phyloP scores from a whole-genome alignment of 2,113 vertebrate genomes.

The Connochaetes taurinus region DNA sequence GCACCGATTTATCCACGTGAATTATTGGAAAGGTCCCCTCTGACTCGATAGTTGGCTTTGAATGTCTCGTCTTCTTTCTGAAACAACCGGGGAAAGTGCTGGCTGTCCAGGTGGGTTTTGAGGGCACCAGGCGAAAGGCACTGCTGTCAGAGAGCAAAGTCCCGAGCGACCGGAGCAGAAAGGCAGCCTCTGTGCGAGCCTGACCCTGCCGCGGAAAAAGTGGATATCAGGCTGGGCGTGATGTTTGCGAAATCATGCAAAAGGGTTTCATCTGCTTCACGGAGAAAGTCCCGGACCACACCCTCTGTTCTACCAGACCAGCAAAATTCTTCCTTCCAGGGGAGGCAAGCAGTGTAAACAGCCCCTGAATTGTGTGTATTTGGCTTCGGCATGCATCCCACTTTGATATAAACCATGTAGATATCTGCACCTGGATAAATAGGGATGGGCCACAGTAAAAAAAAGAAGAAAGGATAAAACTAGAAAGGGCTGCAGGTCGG shows the following conservation, averaged over 20 bases:
- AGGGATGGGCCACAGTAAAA: not conserved
- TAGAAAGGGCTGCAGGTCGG: not conserved
- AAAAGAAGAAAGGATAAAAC: not conserved
- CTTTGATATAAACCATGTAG: not conserved
- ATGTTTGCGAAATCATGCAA: not conserved
- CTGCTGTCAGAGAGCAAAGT: not conserved
- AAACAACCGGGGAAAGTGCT: not conserved
- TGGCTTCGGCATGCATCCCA: not conserved
- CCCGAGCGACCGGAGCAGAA: rapidly evolving
- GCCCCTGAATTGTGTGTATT: not conserved
- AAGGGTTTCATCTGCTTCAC: not conserved
- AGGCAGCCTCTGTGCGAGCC: not conserved
- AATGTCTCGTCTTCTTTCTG: not conserved
- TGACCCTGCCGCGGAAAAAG: rapidly evolving
- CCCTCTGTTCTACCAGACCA: not conserved
- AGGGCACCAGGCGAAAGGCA: not conserved
- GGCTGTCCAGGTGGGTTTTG: not conserved
- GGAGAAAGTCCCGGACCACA: not conserved
- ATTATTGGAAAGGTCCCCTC: not conserved
- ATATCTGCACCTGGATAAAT: not conserved
- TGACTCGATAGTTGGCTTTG: not conserved
- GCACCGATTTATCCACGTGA: not conserved
- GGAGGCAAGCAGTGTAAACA: no score
- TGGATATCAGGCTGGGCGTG: no score
- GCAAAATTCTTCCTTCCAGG: not conserved